Percentiles rank a stretch among this genome's conserved stretches.
Evolutionary conservation across 2,113 vertebrate species (phyloP).

Genomic region (Oxygymnocypris stewartii): DNA sequence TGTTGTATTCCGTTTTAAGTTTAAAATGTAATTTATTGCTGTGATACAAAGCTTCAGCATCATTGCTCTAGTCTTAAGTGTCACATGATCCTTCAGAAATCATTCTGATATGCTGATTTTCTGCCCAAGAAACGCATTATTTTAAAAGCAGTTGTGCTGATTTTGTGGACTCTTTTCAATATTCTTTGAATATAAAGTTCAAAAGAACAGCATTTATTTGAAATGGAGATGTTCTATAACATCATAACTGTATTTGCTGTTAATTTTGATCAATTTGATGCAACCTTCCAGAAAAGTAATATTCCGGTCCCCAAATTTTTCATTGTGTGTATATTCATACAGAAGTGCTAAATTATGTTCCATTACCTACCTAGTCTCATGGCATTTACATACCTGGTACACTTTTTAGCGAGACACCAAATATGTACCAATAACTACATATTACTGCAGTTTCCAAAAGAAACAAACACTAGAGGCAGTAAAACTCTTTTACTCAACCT

Average conservation of each 20-base stretch:
- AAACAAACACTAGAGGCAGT: too few species aligned
- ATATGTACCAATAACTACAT: too few species aligned
- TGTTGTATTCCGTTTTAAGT: background rate
- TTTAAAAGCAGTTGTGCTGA: background rate
- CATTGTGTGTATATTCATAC: background rate
- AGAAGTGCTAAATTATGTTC: background rate
- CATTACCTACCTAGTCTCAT: too few species aligned
- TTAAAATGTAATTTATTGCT: background rate
- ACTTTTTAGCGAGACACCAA: too few species aligned
- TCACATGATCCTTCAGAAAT: background rate
- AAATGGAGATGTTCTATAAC: background rate
- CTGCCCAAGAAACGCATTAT: background rate
- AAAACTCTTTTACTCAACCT: too few species aligned
- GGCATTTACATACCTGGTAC: too few species aligned
- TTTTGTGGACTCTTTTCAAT: background rate
- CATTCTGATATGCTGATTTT: background rate
- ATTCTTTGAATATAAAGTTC: background rate
- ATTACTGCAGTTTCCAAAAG: too few species aligned
- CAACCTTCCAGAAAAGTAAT: background rate
- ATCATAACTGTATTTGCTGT: background rate
- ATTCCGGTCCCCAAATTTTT: background rate
- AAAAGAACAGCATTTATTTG: background rate
- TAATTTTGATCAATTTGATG: background rate
- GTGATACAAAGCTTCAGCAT: background rate
- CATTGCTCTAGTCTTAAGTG: background rate